Conservation (phyloP, 2,113 vertebrate genomes). For the Oxyura jamaicensis region DNA sequence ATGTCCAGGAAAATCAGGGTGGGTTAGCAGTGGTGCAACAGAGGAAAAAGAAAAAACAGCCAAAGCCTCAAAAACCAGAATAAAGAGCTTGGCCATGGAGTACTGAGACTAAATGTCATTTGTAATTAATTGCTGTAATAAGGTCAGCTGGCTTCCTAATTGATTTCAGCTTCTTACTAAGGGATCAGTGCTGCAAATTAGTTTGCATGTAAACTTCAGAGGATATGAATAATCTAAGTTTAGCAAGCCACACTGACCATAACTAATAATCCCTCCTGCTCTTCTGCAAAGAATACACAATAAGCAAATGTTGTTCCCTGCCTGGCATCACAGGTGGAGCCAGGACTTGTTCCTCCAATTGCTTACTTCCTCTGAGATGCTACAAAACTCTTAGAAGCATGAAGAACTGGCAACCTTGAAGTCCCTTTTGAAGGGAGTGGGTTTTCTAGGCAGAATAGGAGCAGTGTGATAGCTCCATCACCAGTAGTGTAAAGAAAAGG, state of each 20-base stretch:
- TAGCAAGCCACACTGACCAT: not conserved
- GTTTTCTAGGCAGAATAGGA: not conserved
- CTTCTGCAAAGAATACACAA: not conserved
- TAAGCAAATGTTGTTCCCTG: not conserved
- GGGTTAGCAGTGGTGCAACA: not conserved
- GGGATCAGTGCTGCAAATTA: conserved; percentile 11
- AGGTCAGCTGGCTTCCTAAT: conserved; percentile 16
- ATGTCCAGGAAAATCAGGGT: conserved; percentile 58
- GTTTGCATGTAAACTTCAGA: not conserved
- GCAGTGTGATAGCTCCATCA: not conserved
- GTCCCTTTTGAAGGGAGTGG: not conserved
- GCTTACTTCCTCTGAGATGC: not conserved
- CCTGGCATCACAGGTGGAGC: not conserved
- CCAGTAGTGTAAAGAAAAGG: not conserved
- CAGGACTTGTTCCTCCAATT: not conserved
- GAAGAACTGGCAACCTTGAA: not conserved
- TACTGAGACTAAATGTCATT: not conserved
- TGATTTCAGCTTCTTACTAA: conserved; percentile 23
- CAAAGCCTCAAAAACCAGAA: not conserved
- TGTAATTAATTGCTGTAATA: conserved; percentile 24
- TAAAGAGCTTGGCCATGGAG: not conserved
- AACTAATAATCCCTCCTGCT: conserved; percentile 29
- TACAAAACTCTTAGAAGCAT: not conserved
- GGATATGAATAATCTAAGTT: not conserved
- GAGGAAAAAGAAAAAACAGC: too few relatives aligned